phyloP scores from a whole-genome alignment of 2,888 invertebrate species.

The Tiliacea aurago region DNA sequence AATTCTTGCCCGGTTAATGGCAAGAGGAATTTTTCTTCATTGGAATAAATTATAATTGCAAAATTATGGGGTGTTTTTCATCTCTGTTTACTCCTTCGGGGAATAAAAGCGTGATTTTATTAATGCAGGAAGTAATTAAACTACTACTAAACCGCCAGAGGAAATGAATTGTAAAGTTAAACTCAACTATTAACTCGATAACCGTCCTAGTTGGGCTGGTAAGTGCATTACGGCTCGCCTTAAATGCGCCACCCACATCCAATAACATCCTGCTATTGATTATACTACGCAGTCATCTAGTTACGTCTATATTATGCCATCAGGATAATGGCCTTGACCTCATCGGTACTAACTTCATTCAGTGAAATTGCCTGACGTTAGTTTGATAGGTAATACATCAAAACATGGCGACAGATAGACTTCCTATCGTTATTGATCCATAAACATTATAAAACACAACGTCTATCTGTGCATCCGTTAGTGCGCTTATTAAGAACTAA shows the following conservation, averaged over 20 bases:
- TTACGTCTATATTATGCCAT: not conserved
- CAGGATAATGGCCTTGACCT: conserved; percentile 32
- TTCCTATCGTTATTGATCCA: not conserved
- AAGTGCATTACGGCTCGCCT: conserved; percentile 39
- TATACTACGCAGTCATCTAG: conserved; percentile 7
- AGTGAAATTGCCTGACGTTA: conserved; percentile 14
- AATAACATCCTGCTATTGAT: conserved; percentile 36
- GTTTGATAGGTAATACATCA: conserved; percentile 35
- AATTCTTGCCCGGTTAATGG: not conserved
- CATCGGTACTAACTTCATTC: conserved; percentile 27
- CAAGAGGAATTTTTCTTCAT: too few relatives aligned
- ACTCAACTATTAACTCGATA: conserved; percentile 36
- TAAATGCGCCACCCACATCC: conserved; percentile 27
- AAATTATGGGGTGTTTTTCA: not conserved
- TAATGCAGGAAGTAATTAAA: conserved; percentile 29
- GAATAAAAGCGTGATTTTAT: not conserved
- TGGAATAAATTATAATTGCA: not conserved
- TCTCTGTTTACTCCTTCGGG: not conserved
- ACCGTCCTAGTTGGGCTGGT: conserved; percentile 8
- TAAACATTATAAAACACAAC: not conserved
- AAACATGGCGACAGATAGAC: conserved; percentile 13
- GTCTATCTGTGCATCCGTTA: not conserved
- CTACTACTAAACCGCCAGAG: conserved; percentile 13
- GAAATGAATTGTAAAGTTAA: conserved; percentile 19
- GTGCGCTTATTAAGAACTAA: not conserved